These are phyloP conservation scores for Dendropsophus ebraccatus DNA, from an alignment of 2,113 vertebrate genomes.

Conservation along the genomic window DNA sequence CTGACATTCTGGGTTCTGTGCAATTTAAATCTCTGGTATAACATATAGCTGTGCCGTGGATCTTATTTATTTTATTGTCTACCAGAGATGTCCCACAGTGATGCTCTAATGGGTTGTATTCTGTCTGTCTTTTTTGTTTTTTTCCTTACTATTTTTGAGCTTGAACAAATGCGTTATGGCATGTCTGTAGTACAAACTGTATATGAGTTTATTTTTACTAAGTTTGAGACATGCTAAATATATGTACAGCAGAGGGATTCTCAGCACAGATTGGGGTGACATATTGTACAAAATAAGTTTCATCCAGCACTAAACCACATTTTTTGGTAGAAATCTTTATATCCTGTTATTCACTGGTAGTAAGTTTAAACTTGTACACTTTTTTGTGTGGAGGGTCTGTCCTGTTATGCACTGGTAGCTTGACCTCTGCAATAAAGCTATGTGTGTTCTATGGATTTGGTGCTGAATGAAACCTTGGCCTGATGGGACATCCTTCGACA, in stretches of 20 bases:
- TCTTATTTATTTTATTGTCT: neutral
- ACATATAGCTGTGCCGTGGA: neutral
- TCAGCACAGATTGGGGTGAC: neutral
- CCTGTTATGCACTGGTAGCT: too few relatives aligned
- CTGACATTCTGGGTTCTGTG: constrained; percentile 15
- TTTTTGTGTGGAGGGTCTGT: too few relatives aligned
- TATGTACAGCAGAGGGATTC: neutral
- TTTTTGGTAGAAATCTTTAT: too few relatives aligned
- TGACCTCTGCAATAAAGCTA: too few relatives aligned
- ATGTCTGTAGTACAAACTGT: neutral
- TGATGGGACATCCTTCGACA: too few relatives aligned
- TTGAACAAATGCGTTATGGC: neutral
- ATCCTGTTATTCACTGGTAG: too few relatives aligned
- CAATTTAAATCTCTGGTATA: constrained; percentile 23
- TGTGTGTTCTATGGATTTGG: too few relatives aligned
- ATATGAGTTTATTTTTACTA: neutral
- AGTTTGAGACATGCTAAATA: neutral
- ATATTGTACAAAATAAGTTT: neutral
- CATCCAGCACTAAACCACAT: too few relatives aligned
- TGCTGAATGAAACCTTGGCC: too few relatives aligned
- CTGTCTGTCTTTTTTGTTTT: neutral
- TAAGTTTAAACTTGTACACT: too few relatives aligned
- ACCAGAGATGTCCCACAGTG: neutral
- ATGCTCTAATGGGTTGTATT: neutral
- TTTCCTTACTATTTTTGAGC: neutral